phyloP scores from a whole-genome alignment of 2,888 invertebrate genomes.

The Bombyx huttoni region DNA sequence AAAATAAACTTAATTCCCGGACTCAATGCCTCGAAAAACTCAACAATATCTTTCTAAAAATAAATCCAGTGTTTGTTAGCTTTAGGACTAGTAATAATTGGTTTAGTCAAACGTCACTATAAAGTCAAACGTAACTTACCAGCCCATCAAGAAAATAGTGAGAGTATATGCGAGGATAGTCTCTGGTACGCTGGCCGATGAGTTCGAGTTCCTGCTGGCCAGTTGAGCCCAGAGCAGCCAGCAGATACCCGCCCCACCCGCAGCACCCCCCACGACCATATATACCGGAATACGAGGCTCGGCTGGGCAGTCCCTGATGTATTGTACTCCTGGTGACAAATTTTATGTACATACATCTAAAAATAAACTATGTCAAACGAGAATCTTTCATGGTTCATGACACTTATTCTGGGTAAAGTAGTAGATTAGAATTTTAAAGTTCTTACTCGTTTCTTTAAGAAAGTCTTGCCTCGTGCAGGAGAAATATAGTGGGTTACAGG shows the following conservation, averaged over 20 bases:
- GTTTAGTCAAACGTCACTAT: conserved; percentile 13
- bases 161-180: conserved; percentile 77
- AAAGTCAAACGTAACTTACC: conserved; percentile 48
- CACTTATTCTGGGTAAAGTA: too few relatives aligned
- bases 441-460: too few relatives aligned
- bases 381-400: too few relatives aligned
- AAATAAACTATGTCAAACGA: too few relatives aligned
- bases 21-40: too few relatives aligned
- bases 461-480: too few relatives aligned
- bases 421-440: too few relatives aligned
- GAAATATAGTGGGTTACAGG: too few relatives aligned
- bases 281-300: conserved; percentile 85
- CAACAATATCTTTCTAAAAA: too few relatives aligned
- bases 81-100: too few relatives aligned
- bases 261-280: conserved; percentile 86
- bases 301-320: conserved; percentile 83
- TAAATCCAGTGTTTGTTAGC: too few relatives aligned
- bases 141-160: conserved; percentile 78
- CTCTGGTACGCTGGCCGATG: conserved; percentile 65
- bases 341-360: not conserved
- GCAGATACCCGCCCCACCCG: conserved; percentile 79
- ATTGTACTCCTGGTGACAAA: conserved; percentile 77
- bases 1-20: too few relatives aligned
- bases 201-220: conserved; percentile 72
- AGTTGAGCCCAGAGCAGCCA: conserved; percentile 79